Conservation (phyloP, 2,797 vertebrate species). For the Gymnocypris eckloni region DNA sequence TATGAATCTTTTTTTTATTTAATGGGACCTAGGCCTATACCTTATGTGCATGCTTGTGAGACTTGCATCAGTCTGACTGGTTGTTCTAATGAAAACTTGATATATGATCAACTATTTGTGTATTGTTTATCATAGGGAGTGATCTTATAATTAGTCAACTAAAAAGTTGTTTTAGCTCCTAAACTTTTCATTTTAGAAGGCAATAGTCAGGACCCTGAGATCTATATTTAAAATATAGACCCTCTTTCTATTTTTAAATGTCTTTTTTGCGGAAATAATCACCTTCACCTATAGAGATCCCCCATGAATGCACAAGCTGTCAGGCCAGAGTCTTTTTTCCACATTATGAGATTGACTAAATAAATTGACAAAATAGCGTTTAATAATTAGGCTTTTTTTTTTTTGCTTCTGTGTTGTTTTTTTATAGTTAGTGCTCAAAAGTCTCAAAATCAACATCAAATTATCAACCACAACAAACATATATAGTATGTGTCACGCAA, state of each 20-base stretch:
- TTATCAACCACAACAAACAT: not conserved
- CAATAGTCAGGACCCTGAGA: not conserved
- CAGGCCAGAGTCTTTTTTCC: not conserved
- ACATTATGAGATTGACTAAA: conserved; percentile 13
- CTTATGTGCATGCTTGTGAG: not conserved
- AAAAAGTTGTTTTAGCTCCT: not conserved
- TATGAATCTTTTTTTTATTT: not conserved
- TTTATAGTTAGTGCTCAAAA: not conserved
- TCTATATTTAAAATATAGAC: not conserved
- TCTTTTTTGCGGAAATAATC: conserved; percentile 27
- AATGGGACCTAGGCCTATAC: not conserved
- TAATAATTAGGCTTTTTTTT: conserved; percentile 11
- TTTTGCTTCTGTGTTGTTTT: not conserved
- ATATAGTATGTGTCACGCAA: not conserved
- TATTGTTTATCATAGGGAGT: not conserved
- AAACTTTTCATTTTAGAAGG: not conserved
- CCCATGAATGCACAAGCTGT: conserved; percentile 48
- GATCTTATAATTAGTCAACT: not conserved
- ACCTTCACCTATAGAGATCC: conserved; percentile 21
- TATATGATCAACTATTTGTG: not conserved
- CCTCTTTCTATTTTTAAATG: conserved; percentile 9
- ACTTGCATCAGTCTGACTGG: not conserved
- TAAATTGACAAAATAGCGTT: not conserved
- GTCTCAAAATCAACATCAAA: not conserved
- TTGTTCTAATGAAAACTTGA: not conserved